Evolutionary conservation across 2,888 invertebrate genomes (phyloP), one percentile per base, ranked within the genome.

Genomic region (Smittia sp.): DNA sequence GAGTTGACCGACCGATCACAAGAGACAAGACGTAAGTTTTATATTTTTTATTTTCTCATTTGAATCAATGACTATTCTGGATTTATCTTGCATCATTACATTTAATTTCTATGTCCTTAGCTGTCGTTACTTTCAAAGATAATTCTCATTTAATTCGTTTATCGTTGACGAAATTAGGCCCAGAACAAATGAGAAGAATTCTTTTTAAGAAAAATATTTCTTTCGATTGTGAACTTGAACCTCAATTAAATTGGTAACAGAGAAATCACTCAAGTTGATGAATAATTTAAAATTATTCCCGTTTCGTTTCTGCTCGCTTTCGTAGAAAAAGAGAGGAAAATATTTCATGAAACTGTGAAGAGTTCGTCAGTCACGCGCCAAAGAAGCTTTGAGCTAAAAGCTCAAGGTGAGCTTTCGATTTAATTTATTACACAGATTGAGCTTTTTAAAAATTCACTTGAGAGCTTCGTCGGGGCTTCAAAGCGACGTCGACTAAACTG

Each of bases 161-260:
- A 46, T 46, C n/a, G n/a, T 46, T 65, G 13, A 27, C 18, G 1
- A 27, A 65, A 65, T 65, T 65, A 65, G 65, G 65, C 65, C 65
- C 4, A 27, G 15, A 46, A 18, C 25, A 65, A 65, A 65, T 15
- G 13, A 65, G n/a, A 65, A 27, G 27, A 65, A 13, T 46, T 25
- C 24, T n/a, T 20, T 63, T 25, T 24, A 22, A 24, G 9, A 25
- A 63, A 63, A 65, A 32, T 25, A 32, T 65, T 22, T 24, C n/a
- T 62, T 62, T 62, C 62, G 3, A n/a, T 22, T 62, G 7, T 22
- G 13, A 20, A 62, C 20, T 24, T 13, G 22, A 22, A n/a, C 18
- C 2, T 52, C 13, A 52, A n/a, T 52, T 15, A 52, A 52, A 52
- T 52, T 52, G 52, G 52, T 52, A 52, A 52, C 52, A 18, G 18